Evolutionary conservation across 2,113 vertebrate genomes (phyloP), one percentile per base, ranked within the genome.

Genomic region (Heterochromis multidens): DNA sequence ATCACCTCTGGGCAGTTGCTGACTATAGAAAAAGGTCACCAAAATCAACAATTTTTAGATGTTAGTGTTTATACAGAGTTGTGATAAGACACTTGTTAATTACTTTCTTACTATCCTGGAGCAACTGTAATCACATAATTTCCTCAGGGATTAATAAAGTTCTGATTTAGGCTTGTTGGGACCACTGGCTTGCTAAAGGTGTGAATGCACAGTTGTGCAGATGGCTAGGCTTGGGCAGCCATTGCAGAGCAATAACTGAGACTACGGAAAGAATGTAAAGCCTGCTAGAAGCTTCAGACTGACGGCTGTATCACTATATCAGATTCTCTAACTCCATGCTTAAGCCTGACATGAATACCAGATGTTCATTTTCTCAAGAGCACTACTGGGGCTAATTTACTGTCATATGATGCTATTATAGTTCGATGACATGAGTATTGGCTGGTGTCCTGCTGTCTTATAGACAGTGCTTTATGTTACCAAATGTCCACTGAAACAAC

Each of bases 181-280:
- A 56, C 5, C 3, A 13, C 19, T 52, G 37, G 27, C 0, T 70
- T 70, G 14, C 65, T 46, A 31, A 43, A 62, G 31, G 67, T 43
- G 74, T 54, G 31, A 62, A 23, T 35, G 40, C 9, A 83, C 61
- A 23, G 52, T 70, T 67, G 37, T 25, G 77, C 29, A 65, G 81
- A 56, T 59, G 67, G 14, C 72, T 56, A 16, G 62, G 1, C 27
- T 90, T 6, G 49, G 3, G 63, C 79, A 54, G 54, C 61, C 27
- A 8, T 10, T 52, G 82, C 63, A 82, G 58, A 57, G 57, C 14
- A 43, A 77, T 21, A 59, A 60, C 52, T 61, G 29, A 67, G 87
- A 59, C 72, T n/a, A 78, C 1, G 90, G 90, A 93, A 91, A 92
- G 88, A 91, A 94, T 93, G 72, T 80, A 4, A 91, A 82, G 80